A percentile compares a stretch with the other conserved stretches of the same genome.
phyloP scores from a whole-genome alignment of 2,888 invertebrate species.

The Cerceris rybyensis region DNA sequence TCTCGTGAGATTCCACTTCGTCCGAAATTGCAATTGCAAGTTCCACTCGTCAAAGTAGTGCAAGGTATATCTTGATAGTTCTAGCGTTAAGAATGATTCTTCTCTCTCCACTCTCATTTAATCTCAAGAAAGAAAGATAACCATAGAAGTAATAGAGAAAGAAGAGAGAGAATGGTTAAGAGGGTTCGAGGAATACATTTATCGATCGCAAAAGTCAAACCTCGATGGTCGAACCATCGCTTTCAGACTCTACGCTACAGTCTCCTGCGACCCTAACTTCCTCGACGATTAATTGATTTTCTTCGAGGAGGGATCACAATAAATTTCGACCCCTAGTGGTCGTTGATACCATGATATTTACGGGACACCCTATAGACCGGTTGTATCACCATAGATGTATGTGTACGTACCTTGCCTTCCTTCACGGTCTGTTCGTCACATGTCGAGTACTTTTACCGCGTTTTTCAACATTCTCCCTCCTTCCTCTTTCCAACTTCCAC shows the following conservation, averaged over 20 bases:
- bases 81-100: not conserved
- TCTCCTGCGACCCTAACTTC: constrained; percentile 21
- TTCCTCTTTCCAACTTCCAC: constrained; percentile 41
- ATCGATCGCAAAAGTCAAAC: constrained; percentile 47
- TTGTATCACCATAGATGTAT: constrained; percentile 42
- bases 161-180: constrained; percentile 4
- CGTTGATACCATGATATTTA: constrained; percentile 64
- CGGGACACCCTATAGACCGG: constrained; percentile 69
- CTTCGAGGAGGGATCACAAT: constrained; percentile 27
- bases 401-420: constrained; percentile 68
- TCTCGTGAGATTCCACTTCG: no score
- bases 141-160: constrained; percentile 1
- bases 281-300: constrained; percentile 52
- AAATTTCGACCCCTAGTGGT: constrained; percentile 18
- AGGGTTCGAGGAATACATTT: constrained; percentile 40
- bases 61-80: not conserved
- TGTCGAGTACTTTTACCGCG: constrained; percentile 74
- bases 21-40: no score
- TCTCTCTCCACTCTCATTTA: no score
- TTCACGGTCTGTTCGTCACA: constrained; percentile 78
- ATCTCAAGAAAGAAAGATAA: no score
- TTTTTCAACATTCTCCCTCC: constrained; percentile 62
- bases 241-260: constrained; percentile 5
- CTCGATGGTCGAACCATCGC: constrained; percentile 24
- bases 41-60: no score